These are phyloP conservation scores for Semaprochilodus insignis DNA, from an alignment of 2,797 vertebrate species.

Conservation along the genomic window DNA sequence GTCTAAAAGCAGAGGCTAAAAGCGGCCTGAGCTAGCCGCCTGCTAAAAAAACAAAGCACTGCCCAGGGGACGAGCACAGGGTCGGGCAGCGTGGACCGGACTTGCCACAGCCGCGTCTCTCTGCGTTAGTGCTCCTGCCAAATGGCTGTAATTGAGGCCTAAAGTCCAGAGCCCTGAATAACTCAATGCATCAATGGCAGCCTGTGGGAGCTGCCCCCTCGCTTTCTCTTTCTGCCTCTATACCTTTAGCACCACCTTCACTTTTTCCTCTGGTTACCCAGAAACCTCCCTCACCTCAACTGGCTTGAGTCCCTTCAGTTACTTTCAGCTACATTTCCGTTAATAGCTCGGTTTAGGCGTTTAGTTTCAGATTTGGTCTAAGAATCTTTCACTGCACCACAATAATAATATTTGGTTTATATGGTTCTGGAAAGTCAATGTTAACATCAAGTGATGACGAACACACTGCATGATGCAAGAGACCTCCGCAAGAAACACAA, in stretches of 20 bases:
- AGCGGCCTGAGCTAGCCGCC: slow-evolving; percentile 79
- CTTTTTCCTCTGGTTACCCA: slow-evolving; percentile 53
- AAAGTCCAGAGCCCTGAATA: slow-evolving; percentile 64
- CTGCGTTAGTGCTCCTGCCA: slow-evolving; percentile 61
- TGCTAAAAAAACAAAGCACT: slow-evolving; percentile 83
- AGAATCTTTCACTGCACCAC: background rate
- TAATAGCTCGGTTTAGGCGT: background rate
- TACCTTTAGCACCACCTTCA: slow-evolving; percentile 48
- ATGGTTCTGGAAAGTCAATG: background rate
- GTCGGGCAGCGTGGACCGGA: slow-evolving; percentile 62
- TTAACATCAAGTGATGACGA: background rate
- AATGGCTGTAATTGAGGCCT: slow-evolving; percentile 65
- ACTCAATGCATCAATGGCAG: slow-evolving; percentile 63
- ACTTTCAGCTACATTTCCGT: slow-evolving; percentile 23
- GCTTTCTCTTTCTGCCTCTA: slow-evolving; percentile 47
- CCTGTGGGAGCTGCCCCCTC: slow-evolving; percentile 59
- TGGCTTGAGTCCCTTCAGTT: slow-evolving; percentile 10
- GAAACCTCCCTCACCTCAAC: slow-evolving; percentile 31
- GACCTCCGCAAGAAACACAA: background rate
- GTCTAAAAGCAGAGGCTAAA: slow-evolving; percentile 83
- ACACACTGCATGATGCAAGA: background rate
- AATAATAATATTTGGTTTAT: background rate
- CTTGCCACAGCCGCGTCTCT: slow-evolving; percentile 68
- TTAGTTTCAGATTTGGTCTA: slow-evolving; percentile 5
- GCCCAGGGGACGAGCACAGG: slow-evolving; percentile 73